Evolutionary conservation across 2,888 invertebrate genomes (phyloP), one percentile per base, ranked within the genome.

Genomic region (Tiliacea aurago): DNA sequence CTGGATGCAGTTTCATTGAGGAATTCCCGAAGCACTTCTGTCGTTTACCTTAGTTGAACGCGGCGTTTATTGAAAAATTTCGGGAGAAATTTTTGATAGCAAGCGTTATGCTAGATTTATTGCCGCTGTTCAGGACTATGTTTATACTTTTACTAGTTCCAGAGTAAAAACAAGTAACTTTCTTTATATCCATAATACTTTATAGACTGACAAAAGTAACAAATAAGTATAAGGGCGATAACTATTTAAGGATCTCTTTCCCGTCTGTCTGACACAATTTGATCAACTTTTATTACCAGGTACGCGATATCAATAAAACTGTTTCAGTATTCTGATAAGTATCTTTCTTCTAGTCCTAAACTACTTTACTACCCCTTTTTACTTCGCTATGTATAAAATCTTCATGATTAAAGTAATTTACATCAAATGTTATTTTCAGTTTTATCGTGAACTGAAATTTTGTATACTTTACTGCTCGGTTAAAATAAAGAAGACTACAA

Each of bases 1-100:
- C 65, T 73, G 62, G 41, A 67, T 73, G 85, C 77, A 80, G 78
- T 75, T 78, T 75, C 74, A 75, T 83, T 76, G 78, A 80, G 77
- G 75, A 78, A 79, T 78, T 82, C 81, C 74, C 74, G 71, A 59
- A 76, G 70, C 67, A 73, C 73, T 72, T 67, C 58, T 71, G 72
- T 70, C 81, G 64, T 72, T 58, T 79, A 75, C 66, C 56, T 66
- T 58, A 61, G 75, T 66, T 28, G 56, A 66, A 56, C n/a, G 37
- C 4, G 45, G 61, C 59, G 62, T 69, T 78, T 75, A 81, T 81
- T 81, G 81, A 81, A 80, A 59, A 67, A 47, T 75, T 81, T 81
- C 47, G 55, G 33, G 11, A 47, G 23, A 23, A 20, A 49, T 68
- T 76, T 72, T 76, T 67, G 49, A 20, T n/a, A 55, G 20, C 6